A percentile compares a stretch with the other conserved stretches of the same genome.
phyloP scores from a whole-genome alignment of 2,797 vertebrate species.

The Diglossa cyanea region DNA sequence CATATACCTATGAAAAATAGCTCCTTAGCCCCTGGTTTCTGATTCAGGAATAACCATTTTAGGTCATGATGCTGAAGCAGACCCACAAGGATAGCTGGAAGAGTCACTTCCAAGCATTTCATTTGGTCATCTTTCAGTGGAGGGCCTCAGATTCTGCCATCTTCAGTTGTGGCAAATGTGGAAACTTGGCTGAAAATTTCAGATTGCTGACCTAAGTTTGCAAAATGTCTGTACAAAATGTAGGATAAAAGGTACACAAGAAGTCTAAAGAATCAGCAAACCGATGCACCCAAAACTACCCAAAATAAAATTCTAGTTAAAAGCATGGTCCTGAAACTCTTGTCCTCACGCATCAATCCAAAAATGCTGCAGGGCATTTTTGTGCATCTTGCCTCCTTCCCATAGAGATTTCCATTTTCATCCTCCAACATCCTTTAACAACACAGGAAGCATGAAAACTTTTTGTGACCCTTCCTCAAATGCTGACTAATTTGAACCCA shows the following conservation, averaged over 20 bases:
- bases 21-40: background rate
- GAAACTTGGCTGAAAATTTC: background rate
- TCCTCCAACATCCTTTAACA: background rate
- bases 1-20: background rate
- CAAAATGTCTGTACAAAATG: background rate
- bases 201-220: background rate
- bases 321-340: background rate
- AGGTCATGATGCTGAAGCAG: background rate
- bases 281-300: background rate
- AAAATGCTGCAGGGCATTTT: background rate
- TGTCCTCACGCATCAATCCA: background rate
- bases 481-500: background rate
- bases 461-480: background rate
- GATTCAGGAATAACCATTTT: background rate
- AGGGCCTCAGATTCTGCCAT: background rate
- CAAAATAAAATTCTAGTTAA: background rate
- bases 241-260: background rate
- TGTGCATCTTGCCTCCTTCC: background rate
- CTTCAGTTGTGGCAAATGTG: background rate
- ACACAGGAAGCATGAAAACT: background rate
- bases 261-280: background rate
- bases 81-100: background rate
- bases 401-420: background rate
- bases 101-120: background rate
- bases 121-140: background rate